These are phyloP conservation scores for Seladonia tumulorum DNA, from an alignment of 2,888 invertebrate species.

Conservation along the genomic window DNA sequence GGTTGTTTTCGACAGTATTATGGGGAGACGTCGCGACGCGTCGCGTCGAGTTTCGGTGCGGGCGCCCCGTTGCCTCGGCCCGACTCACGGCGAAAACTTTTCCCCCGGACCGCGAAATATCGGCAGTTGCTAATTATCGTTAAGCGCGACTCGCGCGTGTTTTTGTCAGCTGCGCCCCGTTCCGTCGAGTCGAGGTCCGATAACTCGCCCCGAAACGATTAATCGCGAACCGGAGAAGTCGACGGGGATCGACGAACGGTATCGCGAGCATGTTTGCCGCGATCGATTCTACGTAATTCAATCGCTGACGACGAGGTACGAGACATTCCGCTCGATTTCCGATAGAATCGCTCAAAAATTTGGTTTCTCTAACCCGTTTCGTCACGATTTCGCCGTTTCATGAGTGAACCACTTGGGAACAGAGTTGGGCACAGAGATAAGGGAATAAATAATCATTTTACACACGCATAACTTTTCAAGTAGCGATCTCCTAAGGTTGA, in stretches of 20 bases:
- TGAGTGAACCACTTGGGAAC: too few species aligned
- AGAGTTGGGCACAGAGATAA: too few species aligned
- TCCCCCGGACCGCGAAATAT: constrained; percentile 9
- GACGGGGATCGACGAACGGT: background rate
- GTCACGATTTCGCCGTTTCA: too few species aligned
- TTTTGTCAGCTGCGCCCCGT: constrained; percentile 17
- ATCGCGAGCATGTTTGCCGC: background rate
- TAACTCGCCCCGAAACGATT: background rate
- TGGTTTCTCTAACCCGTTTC: too few species aligned
- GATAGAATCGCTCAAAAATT: too few species aligned
- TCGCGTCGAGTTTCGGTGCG: background rate
- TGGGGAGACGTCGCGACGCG: background rate
- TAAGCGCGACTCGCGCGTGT: constrained; percentile 3
- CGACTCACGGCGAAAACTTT: background rate
- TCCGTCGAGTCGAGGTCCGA: background rate
- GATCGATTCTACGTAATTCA: background rate
- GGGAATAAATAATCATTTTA: too few species aligned
- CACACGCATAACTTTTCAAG: too few species aligned
- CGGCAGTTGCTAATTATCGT: constrained; percentile 24
- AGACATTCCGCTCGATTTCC: background rate
- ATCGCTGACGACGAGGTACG: too few species aligned
- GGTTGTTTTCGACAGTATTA: constrained; percentile 17
- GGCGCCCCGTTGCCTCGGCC: background rate
- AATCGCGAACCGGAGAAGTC: background rate
- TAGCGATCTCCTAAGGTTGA: too few species aligned